Evolutionary conservation across 1,140 invertebrate species (phyloP).

Genomic region (Ceratina australensis): DNA sequence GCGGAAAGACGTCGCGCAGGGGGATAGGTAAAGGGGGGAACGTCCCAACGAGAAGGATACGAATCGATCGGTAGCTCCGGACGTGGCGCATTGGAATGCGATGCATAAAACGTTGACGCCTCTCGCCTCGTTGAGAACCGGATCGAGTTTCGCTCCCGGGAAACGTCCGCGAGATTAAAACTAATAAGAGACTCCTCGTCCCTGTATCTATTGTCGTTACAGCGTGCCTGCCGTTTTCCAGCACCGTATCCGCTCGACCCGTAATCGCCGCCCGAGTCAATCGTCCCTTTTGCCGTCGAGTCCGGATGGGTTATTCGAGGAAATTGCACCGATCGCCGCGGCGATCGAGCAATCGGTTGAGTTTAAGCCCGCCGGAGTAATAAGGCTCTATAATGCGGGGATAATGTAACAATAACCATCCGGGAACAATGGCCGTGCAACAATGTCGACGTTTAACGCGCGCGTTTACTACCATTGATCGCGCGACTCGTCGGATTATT

Average conservation of each 20-base stretch:
- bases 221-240: no score
- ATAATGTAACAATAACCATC: constrained; percentile 57
- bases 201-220: no score
- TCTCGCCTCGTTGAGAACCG: constrained; percentile 2
- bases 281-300: no score
- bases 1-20: background rate
- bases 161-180: constrained; percentile 28
- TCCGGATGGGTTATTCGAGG: background rate
- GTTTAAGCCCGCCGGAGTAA: constrained; percentile 47
- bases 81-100: constrained; percentile 44
- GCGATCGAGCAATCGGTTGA: background rate
- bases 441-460: constrained; percentile 53
- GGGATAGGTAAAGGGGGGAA: background rate
- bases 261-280: background rate
- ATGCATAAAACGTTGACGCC: constrained; percentile 40
- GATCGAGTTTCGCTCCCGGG: no score
- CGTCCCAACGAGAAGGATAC: background rate
- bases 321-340: constrained; percentile 18
- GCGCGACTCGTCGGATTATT: constrained; percentile 25
- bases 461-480: constrained; percentile 56
- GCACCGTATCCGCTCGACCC: background rate
- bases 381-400: constrained; percentile 54
- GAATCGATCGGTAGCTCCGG: constrained; percentile 48
- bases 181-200: no score
- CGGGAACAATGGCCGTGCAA: constrained; percentile 50